Base-by-base conservation (phyloP, 2,888 invertebrate species). In the Eretmocerus hayati region DNA sequence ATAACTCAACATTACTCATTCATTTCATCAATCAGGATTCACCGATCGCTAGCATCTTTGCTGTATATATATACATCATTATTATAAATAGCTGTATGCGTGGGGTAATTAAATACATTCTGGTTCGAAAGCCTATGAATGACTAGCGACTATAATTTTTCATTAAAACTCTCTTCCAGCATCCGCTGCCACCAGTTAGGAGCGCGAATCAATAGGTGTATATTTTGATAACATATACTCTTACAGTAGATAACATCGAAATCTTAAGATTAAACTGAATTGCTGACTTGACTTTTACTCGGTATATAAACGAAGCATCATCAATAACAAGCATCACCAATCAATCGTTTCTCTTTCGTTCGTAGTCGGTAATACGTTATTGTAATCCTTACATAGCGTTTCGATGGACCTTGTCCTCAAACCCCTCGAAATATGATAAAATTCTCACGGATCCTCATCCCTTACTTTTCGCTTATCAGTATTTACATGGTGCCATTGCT, bases 101-200 rank as follows among this genome's bases (percentile, higher is more conserved):
- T 61, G 59, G 54, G 56, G 58, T 60, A 61, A 62, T 62, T 69
- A 69, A 69, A 69, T 67, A 69, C 63, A 63, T 65, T 65, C 62
- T 68, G 62, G 61, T 64, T 61, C 57, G 61, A 63, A 62, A 64
- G 61, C 59, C 60, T 64, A 64, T 39, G 47, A 31, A 42, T 68
- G 68, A 69, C 68, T 68, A 69, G 67, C 60, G 55, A 53, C 54
- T 54, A 54, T 49, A 49, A 38, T 54, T 39, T 36, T 46, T 44
- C 30, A 16, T 45, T 39, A 18, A 42, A 26, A 18, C 20, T 44
- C 23, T 48, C 45, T 23, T 36, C 32, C 22, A 26, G 26, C 6
- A 11, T 6, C 26, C 11, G 26, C 26, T 26, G 22, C 19, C 20
- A n/a, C 31, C 22, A 35, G 8, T 21, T 43, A 11, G 20, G 18